A percentile compares a stretch with the other conserved stretches of the same genome.
These are phyloP conservation scores for Pseudochirops corinnae DNA, from an alignment of 2,797 vertebrate species.

Conservation along the genomic window DNA sequence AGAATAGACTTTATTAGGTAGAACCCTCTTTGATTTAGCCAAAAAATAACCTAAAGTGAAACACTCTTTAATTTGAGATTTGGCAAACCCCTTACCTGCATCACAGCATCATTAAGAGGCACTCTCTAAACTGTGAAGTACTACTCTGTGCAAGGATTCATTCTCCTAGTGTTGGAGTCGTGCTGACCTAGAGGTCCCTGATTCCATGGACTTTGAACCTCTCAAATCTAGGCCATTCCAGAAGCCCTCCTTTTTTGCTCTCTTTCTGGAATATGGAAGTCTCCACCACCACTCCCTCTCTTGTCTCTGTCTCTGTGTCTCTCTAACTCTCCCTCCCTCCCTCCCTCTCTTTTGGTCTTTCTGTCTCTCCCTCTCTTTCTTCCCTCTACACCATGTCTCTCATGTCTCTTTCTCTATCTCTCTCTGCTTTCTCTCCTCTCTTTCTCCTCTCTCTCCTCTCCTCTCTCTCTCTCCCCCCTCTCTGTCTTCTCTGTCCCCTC, in stretches of 20 bases:
- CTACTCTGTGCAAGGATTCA: too few species aligned
- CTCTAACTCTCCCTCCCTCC: too few species aligned
- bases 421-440: too few species aligned
- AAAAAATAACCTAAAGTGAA: not conserved
- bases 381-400: not conserved
- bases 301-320: too few species aligned
- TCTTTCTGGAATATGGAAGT: not conserved
- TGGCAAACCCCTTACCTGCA: not conserved
- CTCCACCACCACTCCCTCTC: not conserved
- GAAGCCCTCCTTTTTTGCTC: not conserved
- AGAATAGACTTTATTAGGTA: slow-evolving; percentile 11
- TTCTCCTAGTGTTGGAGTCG: too few species aligned
- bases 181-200: not conserved
- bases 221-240: not conserved
- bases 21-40: slow-evolving; percentile 44
- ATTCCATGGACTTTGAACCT: not conserved
- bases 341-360: too few species aligned
- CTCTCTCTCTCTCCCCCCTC: not conserved
- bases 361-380: not conserved
- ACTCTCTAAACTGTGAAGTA: too few species aligned
- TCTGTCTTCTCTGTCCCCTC: not conserved
- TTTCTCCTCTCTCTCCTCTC: too few species aligned
- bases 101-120: not conserved
- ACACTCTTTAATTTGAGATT: slow-evolving; percentile 36
- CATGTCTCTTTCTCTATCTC: not conserved